Base-by-base conservation (phyloP, 2,113 vertebrate species). In the Cranoglanis bouderius region DNA sequence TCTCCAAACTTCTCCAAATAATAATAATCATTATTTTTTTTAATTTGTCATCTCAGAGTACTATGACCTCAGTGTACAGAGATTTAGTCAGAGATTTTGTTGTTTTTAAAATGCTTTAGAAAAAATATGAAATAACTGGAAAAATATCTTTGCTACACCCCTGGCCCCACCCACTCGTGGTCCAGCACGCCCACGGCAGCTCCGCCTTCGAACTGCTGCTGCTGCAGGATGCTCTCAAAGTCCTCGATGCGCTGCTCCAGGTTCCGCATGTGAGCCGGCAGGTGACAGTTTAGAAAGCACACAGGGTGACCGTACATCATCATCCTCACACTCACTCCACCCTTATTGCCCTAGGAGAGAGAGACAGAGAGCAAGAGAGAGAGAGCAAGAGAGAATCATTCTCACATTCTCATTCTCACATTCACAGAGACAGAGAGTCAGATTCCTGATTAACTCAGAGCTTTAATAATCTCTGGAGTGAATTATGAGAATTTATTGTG, bases 251-350 rank as follows among this genome's bases (percentile, higher is more conserved):
- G 96, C 94, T 99, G 98, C 93, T 99, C 98, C 0, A 98, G 95
- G 91, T 99, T 99, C 91, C 97, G 96, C 97, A 99, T 97, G 93
- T 99, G 98, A 0, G 98, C 98, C 0, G 98, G 98, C 93, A 99
- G 94, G 95, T 99, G 98, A 94, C 98, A 99, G 95, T 99, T 99
- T 57, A 99, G 96, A 93, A 99, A 99, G 92, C 98, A 99, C 83
- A 99, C 95, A 51, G 98, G 97, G 93, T 99, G 97, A 82, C 98
- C 98, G 0, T 98, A 99, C 93, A 98, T 83, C 0, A 97, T 96
- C 92, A 97, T 96, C 80, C 97, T 95, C 9, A 95, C 92, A 0
- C 98, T 99, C 84, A 99, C 98, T 0, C 98, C 98, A 0, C 98
- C 98, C 93, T 99, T 99, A 94, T 99, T 99, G 85, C 98, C 98